Evolutionary conservation across 1,140 invertebrate genomes (phyloP).

Genomic region (Sitophilus oryzae): DNA sequence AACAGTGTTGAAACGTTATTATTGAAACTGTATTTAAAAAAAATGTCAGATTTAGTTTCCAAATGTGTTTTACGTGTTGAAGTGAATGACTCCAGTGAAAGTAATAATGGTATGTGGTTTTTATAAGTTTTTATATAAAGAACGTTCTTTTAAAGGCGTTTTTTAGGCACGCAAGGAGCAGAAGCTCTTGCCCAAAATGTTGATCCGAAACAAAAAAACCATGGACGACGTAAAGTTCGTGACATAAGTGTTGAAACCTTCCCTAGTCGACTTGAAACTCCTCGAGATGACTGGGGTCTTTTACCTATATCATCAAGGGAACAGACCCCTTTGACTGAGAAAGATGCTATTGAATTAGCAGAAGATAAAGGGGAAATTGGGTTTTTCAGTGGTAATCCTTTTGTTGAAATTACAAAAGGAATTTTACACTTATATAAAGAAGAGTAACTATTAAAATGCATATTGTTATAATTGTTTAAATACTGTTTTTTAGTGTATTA

Average conservation of each 20-base stretch:
- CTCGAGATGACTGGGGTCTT: conserved; percentile 46
- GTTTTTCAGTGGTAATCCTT: conserved; percentile 94
- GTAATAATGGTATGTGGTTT: conserved; percentile 33
- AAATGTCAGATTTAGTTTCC: conserved; percentile 50
- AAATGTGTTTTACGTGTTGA: conserved; percentile 55
- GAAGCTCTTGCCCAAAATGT: conserved; percentile 14
- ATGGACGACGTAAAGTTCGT: conserved; percentile 48
- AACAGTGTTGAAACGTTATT: too few species aligned
- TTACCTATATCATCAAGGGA: conserved; percentile 44
- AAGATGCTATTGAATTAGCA: conserved; percentile 35
- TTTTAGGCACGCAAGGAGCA: conserved; percentile 19
- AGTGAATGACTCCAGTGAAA: conserved; percentile 44
- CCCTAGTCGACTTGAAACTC: conserved; percentile 47
- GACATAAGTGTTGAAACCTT: conserved; percentile 64
- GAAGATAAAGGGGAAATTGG: conserved; percentile 58
- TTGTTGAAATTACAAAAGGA: conserved; percentile 93
- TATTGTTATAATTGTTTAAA: conserved; percentile 11
- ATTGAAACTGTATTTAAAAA: too few species aligned
- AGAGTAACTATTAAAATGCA: conserved; percentile 48
- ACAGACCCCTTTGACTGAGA: conserved; percentile 44
- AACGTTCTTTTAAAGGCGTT: not conserved
- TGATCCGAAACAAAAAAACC: conserved; percentile 20
- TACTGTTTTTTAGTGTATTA: conserved; percentile 49
- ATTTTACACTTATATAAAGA: conserved; percentile 95
- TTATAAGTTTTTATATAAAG: conserved; percentile 2